Evolutionary conservation across 2,113 vertebrate genomes (phyloP).

Genomic region (Indri indri): DNA sequence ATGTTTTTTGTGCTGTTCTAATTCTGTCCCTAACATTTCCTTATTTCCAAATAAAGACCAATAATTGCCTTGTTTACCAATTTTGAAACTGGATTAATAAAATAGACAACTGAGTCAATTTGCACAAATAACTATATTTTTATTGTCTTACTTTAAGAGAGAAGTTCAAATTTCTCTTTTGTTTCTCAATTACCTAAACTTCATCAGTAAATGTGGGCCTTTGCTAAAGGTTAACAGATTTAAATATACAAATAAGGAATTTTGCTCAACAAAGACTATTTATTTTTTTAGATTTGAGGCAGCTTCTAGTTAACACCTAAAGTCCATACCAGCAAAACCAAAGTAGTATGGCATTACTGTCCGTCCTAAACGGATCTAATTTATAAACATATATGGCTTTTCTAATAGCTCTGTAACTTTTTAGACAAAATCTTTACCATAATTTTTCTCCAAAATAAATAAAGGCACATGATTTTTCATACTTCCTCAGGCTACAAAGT

Average conservation of each 20-base stretch:
- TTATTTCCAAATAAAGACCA: conserved; percentile 33
- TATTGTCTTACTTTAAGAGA: conserved; percentile 37
- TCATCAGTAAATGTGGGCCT: neutral
- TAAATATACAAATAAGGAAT: neutral
- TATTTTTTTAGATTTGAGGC: conserved; percentile 42
- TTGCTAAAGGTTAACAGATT: conserved; percentile 4
- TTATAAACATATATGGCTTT: conserved; percentile 45
- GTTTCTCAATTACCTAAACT: conserved; percentile 21
- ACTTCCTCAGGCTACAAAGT: neutral
- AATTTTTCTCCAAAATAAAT: conserved; percentile 51
- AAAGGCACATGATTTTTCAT: neutral
- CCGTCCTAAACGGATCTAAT: conserved; percentile 43
- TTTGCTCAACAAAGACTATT: conserved; percentile 10
- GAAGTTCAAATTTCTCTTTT: neutral
- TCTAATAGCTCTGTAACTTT: conserved; percentile 28
- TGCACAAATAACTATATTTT: conserved; percentile 20
- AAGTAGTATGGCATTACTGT: conserved; percentile 21
- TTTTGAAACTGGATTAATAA: conserved; percentile 31
- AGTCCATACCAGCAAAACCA: conserved; percentile 47
- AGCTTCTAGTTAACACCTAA: conserved; percentile 47
- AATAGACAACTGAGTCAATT: neutral
- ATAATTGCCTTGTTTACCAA: conserved; percentile 19
- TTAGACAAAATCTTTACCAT: conserved; percentile 49
- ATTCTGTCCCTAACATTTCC: neutral
- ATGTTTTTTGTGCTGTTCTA: neutral